Evolutionary conservation across 2,113 vertebrate species (phyloP), one percentile per base, ranked within the genome.

Genomic region (Campylomormyrus numenius): DNA sequence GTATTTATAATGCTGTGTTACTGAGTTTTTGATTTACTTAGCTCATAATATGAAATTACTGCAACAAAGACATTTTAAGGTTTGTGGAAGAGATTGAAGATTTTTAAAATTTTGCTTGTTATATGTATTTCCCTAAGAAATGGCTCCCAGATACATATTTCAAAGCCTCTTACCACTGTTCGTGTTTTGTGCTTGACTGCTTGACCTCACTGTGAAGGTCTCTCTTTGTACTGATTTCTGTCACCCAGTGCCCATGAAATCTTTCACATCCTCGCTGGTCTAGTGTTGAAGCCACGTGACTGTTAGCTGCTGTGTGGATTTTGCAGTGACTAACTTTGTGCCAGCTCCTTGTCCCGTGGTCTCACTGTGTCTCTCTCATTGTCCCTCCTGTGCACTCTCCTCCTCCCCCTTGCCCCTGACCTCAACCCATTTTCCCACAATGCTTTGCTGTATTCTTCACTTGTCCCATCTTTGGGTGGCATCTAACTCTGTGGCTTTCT

Each of bases 341-440:
- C 13, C 21, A 8, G 13, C 49, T 56, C 15, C 85, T 11, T 53
- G 48, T 53, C n/a, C n/a, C 2, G 15, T 53, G n/a, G 77, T 85
- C 85, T 92, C 52, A 90, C 94, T 3, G 2, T 92, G 42, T 3
- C 7, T 94, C 93, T 95, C 89, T 24, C 19, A 85, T 84, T 94
- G 62, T 95, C 90, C 95, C 95, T 94, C 95, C 94, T 94, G 94
- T 93, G 93, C 92, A 94, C 52, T 92, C 85, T 92, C 42, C 52
- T 46, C 83, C 50, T 13, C 21, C 58, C 24, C 74, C 89, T 53
- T 3, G 86, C 27, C 58, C 88, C n/a, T 85, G 49, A 17, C 35
- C 62, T 15, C 84, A 24, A 19, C 85, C 46, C 66, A 48, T 46
- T 85, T 77, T 88, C 31, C 27, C 56, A 31, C 2, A 8, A 21